Evolutionary conservation across 2,797 vertebrate species (phyloP), one percentile per base, ranked within the genome.

Genomic region (Cossypha heuglini): DNA sequence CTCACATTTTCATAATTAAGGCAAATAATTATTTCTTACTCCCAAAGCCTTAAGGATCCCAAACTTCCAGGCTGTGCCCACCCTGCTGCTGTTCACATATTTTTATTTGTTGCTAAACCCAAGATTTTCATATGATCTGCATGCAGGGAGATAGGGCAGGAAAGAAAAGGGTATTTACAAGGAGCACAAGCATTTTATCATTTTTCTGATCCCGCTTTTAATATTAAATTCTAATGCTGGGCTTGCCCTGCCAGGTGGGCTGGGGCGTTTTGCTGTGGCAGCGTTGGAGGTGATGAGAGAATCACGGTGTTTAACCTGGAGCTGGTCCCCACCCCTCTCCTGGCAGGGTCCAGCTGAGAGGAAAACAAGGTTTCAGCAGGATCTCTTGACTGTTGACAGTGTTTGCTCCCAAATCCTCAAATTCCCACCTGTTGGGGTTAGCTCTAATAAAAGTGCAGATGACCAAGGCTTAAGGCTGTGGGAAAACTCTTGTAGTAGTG

Each of bases 71-170:
- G 11, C 18, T 81, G 48, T 67, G 20, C 29, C 35, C 31, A 9
- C 31, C 7, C 38, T 12, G 7, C 10, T 52, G 20, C 45, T 3
- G 1, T 9, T 19, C 52, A 10, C 1, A 0, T 29, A 24, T 20
- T 79, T 64, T 52, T 31, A 54, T 16, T 13, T 75, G 31, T 43
- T 48, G 11, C 11, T 68, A 61, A 64, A 89, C 42, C 5, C 0
- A 10, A 54, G 20, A 28, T 33, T 66, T 82, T 81, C 26, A 11
- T 5, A 10, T 1, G 7, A 24, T 35, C 15, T 62, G 67, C 35
- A 6, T 1, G 7, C 16, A 19, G 31, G 10, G 11, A 79, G 22
- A 43, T 9, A 52, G 20, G 4, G 16, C 10, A 29, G 51, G 40
- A 3, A 31, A 62, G 16, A 5, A 81, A 42, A 54, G 9, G 63